Evolutionary conservation across 37 sponge, comb jelly and placozoan genomes (phyloP).

Genomic region (Haliclona indistincta): DNA sequence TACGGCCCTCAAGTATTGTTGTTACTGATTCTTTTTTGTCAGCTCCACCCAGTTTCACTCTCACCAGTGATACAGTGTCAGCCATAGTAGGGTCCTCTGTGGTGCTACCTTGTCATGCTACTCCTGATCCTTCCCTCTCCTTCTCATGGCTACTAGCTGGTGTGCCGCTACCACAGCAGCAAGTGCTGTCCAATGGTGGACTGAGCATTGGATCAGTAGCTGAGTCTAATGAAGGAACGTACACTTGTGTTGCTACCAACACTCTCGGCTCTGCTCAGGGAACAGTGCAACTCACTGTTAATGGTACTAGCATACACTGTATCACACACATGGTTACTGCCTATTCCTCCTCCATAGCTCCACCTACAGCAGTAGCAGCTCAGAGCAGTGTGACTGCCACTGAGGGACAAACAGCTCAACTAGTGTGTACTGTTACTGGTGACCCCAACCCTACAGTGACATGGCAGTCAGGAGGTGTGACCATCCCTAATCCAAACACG

Average conservation of each 20-base stretch:
- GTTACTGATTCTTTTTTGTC: too few relatives aligned
- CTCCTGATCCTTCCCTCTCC: slow-evolving; percentile 25
- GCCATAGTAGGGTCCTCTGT: slow-evolving; percentile 1
- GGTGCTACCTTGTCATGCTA: slow-evolving; percentile 31
- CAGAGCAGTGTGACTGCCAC: neutral
- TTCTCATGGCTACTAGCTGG: slow-evolving; percentile 39
- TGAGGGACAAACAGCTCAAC: slow-evolving; percentile 5
- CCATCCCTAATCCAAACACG: neutral
- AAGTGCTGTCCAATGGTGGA: slow-evolving; percentile 33
- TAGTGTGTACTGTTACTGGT: slow-evolving; percentile 29
- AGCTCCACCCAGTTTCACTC: too few relatives aligned
- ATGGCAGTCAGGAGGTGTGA: slow-evolving; percentile 31
- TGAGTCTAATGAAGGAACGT: slow-evolving; percentile 33
- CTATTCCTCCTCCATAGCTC: too few relatives aligned
- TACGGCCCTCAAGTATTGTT: too few relatives aligned
- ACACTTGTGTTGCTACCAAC: slow-evolving; percentile 58
- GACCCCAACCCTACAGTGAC: slow-evolving; percentile 16
- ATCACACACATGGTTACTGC: neutral
- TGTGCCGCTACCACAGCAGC: neutral
- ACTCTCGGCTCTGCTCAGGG: slow-evolving; percentile 26
- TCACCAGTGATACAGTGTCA: slow-evolving; percentile 27
- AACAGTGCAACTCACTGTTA: slow-evolving; percentile 25
- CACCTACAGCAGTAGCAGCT: neutral
- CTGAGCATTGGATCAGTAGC: slow-evolving; percentile 23
- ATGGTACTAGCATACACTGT: slow-evolving; percentile 11